Base-by-base conservation (phyloP, 1,140 invertebrate genomes). In the Brachionus calyciflorus region DNA sequence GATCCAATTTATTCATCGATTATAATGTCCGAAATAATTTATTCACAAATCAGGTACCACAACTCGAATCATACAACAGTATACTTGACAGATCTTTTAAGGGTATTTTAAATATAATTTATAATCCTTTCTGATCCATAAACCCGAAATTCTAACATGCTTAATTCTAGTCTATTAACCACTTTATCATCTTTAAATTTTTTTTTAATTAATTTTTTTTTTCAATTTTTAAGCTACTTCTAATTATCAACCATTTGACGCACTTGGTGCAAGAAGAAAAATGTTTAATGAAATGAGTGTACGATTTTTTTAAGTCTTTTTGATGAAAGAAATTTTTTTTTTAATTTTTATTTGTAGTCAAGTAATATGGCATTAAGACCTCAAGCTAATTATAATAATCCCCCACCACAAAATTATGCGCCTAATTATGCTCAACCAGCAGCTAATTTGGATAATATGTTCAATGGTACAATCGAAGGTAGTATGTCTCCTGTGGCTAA, bases 231-330 rank as follows among this genome's bases (percentile, higher is more conserved):
- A 65, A 65, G 33, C 6, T 24, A 24, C 19, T 24, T 21, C 9
- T 65, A 65, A 65, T 26, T 19, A 37, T 28, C 60, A 65, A 41
- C 60, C 46, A n/a, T 73, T 51, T 49, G 69, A 73, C 51, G 69
- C 21, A 14, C 12, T 73, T 12, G 19, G 12, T 19, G 69, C 69
- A 21, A 73, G 69, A 51, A 37, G 69, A 49, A 49, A 41, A 51
- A 49, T 73, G 6, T 55, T 73, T 14, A 73, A 73, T 73, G 69
- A 73, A 51, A 51, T 73, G 46, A 73, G 44, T 55, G 69, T 73
- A 73, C 33, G 12, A 1, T 17, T 5, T 55, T 21, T 1, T 6
- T 53, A n/a, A 10, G 28, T 55, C 21, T 6, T 28, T 55, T n/a
- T 30, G 6, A 26, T 7, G n/a, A 6, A 55, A n/a, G 14, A 14